Conservation (phyloP, 1,140 invertebrate genomes). For the Drosophila busckii region DNA sequence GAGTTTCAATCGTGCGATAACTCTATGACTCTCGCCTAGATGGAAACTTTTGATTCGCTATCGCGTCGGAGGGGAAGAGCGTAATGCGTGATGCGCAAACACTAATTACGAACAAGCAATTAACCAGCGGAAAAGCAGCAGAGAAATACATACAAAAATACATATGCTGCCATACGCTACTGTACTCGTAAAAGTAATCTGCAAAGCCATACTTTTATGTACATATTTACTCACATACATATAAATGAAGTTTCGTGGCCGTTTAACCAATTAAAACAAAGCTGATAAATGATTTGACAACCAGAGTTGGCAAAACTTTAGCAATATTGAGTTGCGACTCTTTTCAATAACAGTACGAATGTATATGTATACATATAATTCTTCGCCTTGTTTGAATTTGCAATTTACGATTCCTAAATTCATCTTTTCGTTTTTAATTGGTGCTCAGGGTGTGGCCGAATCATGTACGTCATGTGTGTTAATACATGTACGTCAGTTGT, state of each 20-base stretch:
- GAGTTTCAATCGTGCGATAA: conserved; percentile 10
- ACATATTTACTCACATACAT: neutral
- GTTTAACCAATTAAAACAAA: conserved; percentile 45
- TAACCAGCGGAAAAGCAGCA: conserved; percentile 15
- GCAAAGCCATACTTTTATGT: neutral
- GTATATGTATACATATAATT: neutral
- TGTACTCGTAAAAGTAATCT: too few species aligned
- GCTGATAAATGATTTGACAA: too few species aligned
- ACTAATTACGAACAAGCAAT: conserved; percentile 56
- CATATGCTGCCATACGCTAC: too few species aligned
- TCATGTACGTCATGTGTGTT: neutral
- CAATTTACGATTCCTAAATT: neutral
- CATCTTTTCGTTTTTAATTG: conserved; percentile 22
- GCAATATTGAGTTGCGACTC: too few species aligned
- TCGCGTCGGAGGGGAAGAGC: conserved; percentile 30
- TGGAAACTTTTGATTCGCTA: conserved; percentile 55
- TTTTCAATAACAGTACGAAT: too few species aligned
- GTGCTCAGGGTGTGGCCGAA: conserved; percentile 21
- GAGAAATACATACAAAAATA: neutral
- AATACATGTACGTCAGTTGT: neutral
- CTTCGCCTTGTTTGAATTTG: neutral
- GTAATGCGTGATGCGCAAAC: conserved; percentile 5
- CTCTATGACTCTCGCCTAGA: conserved; percentile 4
- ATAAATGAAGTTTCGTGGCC: neutral
- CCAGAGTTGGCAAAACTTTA: too few species aligned